Conservation (phyloP, 2,888 invertebrate species). For the Parapristionchus giblindavisi region DNA sequence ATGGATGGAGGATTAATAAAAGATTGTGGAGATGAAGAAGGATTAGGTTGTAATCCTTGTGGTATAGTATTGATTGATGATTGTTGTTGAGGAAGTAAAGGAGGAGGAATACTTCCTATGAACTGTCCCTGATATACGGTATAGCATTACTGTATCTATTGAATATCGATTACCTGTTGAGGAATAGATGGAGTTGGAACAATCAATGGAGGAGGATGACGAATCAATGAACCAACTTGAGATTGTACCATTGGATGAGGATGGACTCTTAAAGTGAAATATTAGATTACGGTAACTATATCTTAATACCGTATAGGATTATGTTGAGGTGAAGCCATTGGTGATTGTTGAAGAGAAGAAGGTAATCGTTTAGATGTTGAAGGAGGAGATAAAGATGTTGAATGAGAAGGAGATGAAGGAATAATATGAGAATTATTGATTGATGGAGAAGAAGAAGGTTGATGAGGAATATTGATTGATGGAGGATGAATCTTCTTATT, state of each 20-base stretch:
- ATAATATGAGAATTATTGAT: slow-evolving; percentile 10
- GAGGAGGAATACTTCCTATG: not conserved
- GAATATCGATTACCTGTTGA: not conserved
- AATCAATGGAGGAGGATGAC: slow-evolving; percentile 13
- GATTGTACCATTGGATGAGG: slow-evolving; percentile 7
- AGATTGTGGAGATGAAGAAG: too few species aligned
- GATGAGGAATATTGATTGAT: not conserved
- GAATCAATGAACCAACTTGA: slow-evolving; percentile 28
- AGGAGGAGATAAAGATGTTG: not conserved
- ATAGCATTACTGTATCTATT: not conserved
- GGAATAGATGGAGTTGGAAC: slow-evolving; percentile 9
- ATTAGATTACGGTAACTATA: too few species aligned
- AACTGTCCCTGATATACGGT: not conserved
- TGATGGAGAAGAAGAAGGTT: not conserved
- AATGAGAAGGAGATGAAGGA: slow-evolving; percentile 9
- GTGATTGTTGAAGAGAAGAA: too few species aligned
- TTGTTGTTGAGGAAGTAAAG: not conserved
- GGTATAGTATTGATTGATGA: too few species aligned
- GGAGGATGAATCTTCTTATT: not conserved
- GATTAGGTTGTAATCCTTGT: too few species aligned
- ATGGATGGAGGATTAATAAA: too few species aligned
- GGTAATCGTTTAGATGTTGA: too few species aligned
- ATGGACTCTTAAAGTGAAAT: too few species aligned
- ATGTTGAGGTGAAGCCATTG: too few species aligned
- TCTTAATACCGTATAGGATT: too few species aligned